phyloP scores from a whole-genome alignment of 2,797 vertebrate genomes.

The Clarias platycephalus region DNA sequence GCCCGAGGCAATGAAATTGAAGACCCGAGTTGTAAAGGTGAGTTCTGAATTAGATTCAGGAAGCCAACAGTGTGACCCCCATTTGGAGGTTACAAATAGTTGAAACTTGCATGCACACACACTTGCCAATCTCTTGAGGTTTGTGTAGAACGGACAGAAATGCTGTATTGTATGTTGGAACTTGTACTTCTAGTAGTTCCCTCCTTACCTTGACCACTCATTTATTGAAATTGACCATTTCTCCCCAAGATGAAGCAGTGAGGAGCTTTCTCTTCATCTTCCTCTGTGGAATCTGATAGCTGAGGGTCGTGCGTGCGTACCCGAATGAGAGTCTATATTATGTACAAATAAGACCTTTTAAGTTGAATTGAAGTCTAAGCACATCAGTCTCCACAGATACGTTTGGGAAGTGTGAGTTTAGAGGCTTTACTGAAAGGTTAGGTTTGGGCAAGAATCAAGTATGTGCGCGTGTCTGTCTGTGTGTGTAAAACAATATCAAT shows the following conservation, averaged over 20 bases:
- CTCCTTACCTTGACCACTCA: not conserved
- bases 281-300: not conserved
- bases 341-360: not conserved
- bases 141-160: not conserved
- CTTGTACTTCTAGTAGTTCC: not conserved
- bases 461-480: not conserved
- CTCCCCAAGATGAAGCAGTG: not conserved
- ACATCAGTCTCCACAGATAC: slow-evolving; percentile 39
- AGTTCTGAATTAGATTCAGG: slow-evolving; percentile 9
- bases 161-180: not conserved
- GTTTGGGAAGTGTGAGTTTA: slow-evolving; percentile 1
- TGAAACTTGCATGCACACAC: not conserved
- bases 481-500: not conserved
- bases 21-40: not conserved
- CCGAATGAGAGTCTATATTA: not conserved
- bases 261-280: not conserved
- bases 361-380: slow-evolving; percentile 9
- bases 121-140: not conserved
- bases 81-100: not conserved
- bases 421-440: not conserved
- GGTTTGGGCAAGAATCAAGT: not conserved
- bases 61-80: not conserved
- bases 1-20: not conserved
- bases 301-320: not conserved
- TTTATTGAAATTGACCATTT: not conserved